phyloP scores from a whole-genome alignment of 2,113 vertebrate genomes.

The Calyptomena viridis region DNA sequence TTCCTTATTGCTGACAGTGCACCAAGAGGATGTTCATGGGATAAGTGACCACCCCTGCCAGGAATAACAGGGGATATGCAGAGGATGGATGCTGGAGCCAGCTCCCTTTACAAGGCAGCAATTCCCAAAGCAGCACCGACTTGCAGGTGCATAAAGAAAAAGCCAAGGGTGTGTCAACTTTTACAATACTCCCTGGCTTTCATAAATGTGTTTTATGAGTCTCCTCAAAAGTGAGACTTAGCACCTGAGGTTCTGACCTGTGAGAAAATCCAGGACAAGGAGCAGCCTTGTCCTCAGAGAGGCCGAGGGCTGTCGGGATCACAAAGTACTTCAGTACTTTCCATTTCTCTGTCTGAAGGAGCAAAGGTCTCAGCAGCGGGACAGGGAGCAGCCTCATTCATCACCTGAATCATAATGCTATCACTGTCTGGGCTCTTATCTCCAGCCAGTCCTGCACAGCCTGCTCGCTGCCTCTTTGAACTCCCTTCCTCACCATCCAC shows the following conservation, averaged over 20 bases:
- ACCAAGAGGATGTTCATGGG: fast-evolving
- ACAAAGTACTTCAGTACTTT: neutral
- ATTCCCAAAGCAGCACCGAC: neutral
- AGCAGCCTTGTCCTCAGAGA: neutral
- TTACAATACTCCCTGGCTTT: neutral
- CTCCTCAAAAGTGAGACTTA: neutral
- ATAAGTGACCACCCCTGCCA: neutral
- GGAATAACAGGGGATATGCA: neutral
- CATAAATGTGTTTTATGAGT: neutral
- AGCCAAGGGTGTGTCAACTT: neutral
- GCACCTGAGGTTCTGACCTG: neutral
- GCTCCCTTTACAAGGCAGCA: neutral
- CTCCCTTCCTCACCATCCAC: neutral
- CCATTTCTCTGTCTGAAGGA: neutral
- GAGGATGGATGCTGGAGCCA: neutral
- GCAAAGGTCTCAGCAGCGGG: neutral
- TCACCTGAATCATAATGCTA: neutral
- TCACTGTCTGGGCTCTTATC: neutral
- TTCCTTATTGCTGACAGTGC: neutral
- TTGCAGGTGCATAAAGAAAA: neutral
- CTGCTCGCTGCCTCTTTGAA: neutral
- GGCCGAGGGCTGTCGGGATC: fast-evolving
- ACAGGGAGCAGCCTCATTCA: neutral
- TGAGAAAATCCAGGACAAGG: neutral
- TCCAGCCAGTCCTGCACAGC: neutral